These are phyloP conservation scores for Chironomus riparius DNA, from an alignment of 2,888 invertebrate species.

Conservation along the genomic window DNA sequence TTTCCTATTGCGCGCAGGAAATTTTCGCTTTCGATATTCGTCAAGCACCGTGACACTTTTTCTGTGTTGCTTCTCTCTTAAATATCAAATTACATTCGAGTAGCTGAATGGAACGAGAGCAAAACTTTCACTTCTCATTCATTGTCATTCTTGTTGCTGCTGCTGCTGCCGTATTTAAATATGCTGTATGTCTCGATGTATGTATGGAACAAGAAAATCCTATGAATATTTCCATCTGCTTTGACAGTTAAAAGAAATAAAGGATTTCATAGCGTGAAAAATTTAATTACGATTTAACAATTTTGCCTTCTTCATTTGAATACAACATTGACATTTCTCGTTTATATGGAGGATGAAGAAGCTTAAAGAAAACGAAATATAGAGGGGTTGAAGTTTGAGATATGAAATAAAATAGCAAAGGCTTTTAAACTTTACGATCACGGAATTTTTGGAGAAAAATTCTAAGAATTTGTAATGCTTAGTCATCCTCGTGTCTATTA, in stretches of 20 bases:
- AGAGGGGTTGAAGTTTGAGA: too few relatives aligned
- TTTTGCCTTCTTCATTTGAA: not conserved
- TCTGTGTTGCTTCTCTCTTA: not conserved
- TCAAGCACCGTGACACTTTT: not conserved
- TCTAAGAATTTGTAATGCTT: too few relatives aligned
- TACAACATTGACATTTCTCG: not conserved
- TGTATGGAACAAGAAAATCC: too few relatives aligned
- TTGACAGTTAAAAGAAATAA: not conserved
- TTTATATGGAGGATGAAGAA: too few relatives aligned
- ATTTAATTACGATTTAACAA: constrained; percentile 11
- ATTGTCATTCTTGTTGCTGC: not conserved
- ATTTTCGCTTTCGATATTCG: not conserved
- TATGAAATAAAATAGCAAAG: too few relatives aligned
- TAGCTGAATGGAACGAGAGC: not conserved
- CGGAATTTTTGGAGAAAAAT: too few relatives aligned
- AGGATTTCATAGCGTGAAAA: not conserved
- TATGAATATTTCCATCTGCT: not conserved
- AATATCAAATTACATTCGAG: not conserved
- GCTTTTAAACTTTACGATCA: too few relatives aligned
- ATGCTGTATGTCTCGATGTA: too few relatives aligned
- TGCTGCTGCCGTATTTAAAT: too few relatives aligned
- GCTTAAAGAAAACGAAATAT: too few relatives aligned
- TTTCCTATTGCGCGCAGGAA: not conserved
- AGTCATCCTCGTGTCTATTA: too few relatives aligned
- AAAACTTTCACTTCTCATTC: not conserved